Conservation (phyloP, 2,888 invertebrate species). For the Calameuta idolon region DNA sequence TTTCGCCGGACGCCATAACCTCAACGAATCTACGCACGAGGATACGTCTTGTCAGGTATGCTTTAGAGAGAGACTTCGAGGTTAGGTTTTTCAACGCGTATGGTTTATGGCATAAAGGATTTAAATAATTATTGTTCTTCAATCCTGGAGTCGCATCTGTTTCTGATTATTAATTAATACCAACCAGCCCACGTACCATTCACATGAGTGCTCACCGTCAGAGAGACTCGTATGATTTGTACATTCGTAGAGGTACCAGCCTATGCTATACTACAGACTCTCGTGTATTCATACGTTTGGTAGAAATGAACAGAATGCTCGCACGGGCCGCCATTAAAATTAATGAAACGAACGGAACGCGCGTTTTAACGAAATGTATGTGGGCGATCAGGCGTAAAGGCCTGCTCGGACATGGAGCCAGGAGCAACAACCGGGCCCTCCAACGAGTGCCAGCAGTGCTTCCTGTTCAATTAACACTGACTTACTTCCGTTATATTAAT, state of each 20-base stretch:
- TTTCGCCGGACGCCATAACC: no score
- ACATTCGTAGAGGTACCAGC: constrained; percentile 2
- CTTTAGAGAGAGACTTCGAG: no score
- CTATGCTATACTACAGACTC: constrained; percentile 14
- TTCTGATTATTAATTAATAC: constrained; percentile 67
- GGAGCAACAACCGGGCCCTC: constrained; percentile 22
- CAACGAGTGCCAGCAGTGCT: no score
- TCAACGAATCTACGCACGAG: no score
- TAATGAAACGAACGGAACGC: constrained; percentile 63
- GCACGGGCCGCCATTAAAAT: constrained; percentile 59
- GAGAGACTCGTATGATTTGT: background rate
- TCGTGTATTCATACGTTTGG: constrained; percentile 57
- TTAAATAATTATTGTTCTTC: constrained; percentile 63
- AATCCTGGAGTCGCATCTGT: constrained; percentile 60
- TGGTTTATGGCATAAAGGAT: constrained; percentile 33
- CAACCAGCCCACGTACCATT: constrained; percentile 53
- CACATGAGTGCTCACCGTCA: constrained; percentile 47
- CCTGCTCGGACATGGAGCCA: constrained; percentile 43
- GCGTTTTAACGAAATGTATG: constrained; percentile 62
- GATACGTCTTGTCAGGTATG: no score
- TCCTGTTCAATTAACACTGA: constrained; percentile 18
- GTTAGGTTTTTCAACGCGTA: no score
- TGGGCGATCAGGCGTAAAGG: constrained; percentile 60
- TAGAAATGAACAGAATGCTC: constrained; percentile 58
- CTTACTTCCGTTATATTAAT: constrained; percentile 12